A percentile compares a stretch with the other conserved stretches of the same genome.
These are phyloP conservation scores for Sepiola atlantica DNA, from an alignment of 2,888 invertebrate species.

Conservation along the genomic window DNA sequence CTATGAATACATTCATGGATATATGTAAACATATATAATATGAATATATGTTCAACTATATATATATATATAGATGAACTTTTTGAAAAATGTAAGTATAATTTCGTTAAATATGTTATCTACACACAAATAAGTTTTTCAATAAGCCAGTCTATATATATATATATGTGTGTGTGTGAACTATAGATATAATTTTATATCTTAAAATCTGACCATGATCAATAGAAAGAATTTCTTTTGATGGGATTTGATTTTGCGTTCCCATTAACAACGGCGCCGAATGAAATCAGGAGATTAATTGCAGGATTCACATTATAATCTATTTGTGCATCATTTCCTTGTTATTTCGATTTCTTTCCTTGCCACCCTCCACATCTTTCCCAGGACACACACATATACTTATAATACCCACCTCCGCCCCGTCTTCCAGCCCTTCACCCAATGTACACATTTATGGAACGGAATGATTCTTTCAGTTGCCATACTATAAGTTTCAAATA, in stretches of 20 bases:
- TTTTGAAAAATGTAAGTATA: no score
- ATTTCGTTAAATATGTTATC: no score
- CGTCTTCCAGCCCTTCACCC: not conserved
- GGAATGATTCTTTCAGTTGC: not conserved
- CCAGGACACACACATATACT: not conserved
- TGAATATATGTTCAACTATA: not conserved
- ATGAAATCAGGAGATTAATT: slow-evolving; percentile 32
- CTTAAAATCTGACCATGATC: slow-evolving; percentile 13
- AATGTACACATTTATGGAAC: not conserved
- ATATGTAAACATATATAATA: not conserved
- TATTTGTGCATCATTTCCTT: slow-evolving; percentile 6
- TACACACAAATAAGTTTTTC: no score
- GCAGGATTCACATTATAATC: not conserved
- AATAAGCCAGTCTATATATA: not conserved
- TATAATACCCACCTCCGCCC: not conserved
- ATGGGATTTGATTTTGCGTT: slow-evolving; percentile 12
- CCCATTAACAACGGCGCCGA: slow-evolving; percentile 9
- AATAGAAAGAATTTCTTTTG: slow-evolving; percentile 18
- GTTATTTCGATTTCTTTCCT: not conserved
- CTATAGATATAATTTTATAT: not conserved
- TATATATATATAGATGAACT: not conserved
- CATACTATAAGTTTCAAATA: not conserved
- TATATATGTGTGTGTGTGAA: not conserved
- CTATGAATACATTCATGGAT: not conserved
- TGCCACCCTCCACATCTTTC: not conserved